A percentile compares a stretch with the other conserved stretches of the same genome.
These are phyloP conservation scores for Chiloscyllium plagiosum DNA, from an alignment of 2,113 vertebrate species.

Conservation along the genomic window DNA sequence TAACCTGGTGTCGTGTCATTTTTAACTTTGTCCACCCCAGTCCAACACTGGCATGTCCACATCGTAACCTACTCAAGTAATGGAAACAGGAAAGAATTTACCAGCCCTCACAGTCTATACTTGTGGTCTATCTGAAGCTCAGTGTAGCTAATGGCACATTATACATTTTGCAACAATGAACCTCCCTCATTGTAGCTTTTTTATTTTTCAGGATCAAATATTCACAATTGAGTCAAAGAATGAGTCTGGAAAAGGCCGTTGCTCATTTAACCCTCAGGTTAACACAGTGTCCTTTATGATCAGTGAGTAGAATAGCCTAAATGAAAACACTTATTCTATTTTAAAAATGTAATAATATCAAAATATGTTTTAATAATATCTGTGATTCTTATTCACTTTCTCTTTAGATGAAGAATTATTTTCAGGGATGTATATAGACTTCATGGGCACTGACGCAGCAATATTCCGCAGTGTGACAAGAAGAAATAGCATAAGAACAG, in stretches of 20 bases:
- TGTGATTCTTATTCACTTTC: slow-evolving; percentile 28
- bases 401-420: slow-evolving; percentile 88
- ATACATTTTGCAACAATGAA: neutral
- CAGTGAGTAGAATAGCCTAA: slow-evolving; percentile 69
- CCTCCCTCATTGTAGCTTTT: neutral
- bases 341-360: neutral
- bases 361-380: neutral
- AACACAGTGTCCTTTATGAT: slow-evolving; percentile 96
- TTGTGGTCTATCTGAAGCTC: neutral
- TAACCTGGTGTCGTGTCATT: too few relatives aligned
- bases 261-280: slow-evolving; percentile 92
- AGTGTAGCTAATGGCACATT: neutral
- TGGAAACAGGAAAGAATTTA: neutral
- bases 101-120: neutral
- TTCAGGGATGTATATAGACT: slow-evolving; percentile 98
- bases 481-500: slow-evolving; percentile 85
- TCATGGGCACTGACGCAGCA: slow-evolving; percentile 95
- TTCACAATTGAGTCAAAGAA: slow-evolving; percentile 84
- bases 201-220: slow-evolving; percentile 73
- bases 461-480: slow-evolving; percentile 93
- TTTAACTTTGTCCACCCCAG: too few relatives aligned
- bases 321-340: neutral
- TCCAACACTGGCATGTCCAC: too few relatives aligned
- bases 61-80: too few relatives aligned
- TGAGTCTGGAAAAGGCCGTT: slow-evolving; percentile 92